Base-by-base conservation (phyloP, 2,113 vertebrate genomes). In the Ranitomeya variabilis region DNA sequence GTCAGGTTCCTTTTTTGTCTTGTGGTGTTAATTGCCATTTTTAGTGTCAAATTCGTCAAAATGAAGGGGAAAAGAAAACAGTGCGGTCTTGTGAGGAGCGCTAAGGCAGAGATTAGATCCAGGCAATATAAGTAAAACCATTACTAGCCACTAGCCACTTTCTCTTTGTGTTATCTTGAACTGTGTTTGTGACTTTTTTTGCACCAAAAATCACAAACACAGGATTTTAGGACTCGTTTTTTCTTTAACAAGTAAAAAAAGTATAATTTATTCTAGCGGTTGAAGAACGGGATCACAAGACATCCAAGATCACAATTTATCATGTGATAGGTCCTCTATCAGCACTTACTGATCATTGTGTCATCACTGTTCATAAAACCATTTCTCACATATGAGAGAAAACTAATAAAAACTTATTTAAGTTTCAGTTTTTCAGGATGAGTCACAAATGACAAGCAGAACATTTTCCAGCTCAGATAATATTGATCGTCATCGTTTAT, bases 221-320 rank as follows among this genome's bases (percentile, higher is more conserved):
- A 21, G 59, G 83, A 86, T 87, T 88, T 91, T 91, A 87, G 83
- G 79, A 84, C 60, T 71, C 51, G 0, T 74, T 45, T 57, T 52
- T 89, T 82, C 69, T 62, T 87, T 89, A 91, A 54, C 66, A 87
- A 84, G 83, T 45, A 45, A 89, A 80, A 88, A 91, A 88, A 71
- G 87, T 83, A 85, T 77, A 85, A 54, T 89, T 91, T 45, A 45
- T 45, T 81, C 89, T 90, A 90, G 64, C 59, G 26, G 26, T 80
- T 67, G 82, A 86, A 90, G 81, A 37, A 81, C 74, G 21, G 81
- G 26, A 77, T 91, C 69, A 3, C 62, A 64, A 71, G 86, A 2
- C 37, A 45, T 71, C 84, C 85, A 90, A 89, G 83, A 84, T 60
- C 51, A 0, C 37, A 31, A 51, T 57, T 74, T 80, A 69, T 23